These are phyloP conservation scores for Heliconius nattereri DNA, from an alignment of 1,140 invertebrate genomes.

Conservation along the genomic window DNA sequence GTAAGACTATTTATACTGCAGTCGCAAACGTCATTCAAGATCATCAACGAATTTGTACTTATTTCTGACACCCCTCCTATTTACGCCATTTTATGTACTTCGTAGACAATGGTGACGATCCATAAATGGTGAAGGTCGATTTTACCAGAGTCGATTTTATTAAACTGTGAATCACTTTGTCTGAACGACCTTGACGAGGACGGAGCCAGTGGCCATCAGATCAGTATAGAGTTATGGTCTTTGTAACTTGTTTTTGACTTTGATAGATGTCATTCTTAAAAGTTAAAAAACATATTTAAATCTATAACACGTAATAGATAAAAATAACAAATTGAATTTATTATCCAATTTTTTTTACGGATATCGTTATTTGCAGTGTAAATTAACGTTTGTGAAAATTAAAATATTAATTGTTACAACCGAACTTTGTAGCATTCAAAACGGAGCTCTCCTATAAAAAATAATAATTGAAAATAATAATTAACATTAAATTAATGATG, in stretches of 20 bases:
- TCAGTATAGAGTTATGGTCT: constrained; percentile 23
- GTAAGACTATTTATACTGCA: not conserved
- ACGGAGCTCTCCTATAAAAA: not conserved
- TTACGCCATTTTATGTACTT: constrained; percentile 50
- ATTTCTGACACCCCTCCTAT: constrained; percentile 48
- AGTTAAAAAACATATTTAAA: constrained; percentile 14
- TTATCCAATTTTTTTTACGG: not conserved
- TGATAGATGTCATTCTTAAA: constrained; percentile 33
- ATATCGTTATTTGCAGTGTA: not conserved
- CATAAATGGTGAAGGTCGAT: constrained; percentile 51
- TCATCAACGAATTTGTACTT: constrained; percentile 51
- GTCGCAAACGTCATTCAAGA: constrained; percentile 12
- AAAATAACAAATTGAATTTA: not conserved
- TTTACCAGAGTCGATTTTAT: constrained; percentile 52
- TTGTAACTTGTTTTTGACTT: constrained; percentile 32
- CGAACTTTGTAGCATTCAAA: not conserved
- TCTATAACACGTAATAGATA: not conserved
- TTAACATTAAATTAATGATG: not conserved
- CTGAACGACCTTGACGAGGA: constrained; percentile 39
- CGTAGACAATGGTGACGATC: constrained; percentile 51
- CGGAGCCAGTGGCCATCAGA: not conserved
- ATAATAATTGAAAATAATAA: constrained; percentile 3
- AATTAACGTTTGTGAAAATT: too few relatives aligned
- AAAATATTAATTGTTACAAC: not conserved
- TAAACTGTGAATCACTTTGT: constrained; percentile 44